Base-by-base conservation (phyloP, 1,140 invertebrate species). In the Drosophila rufa region DNA sequence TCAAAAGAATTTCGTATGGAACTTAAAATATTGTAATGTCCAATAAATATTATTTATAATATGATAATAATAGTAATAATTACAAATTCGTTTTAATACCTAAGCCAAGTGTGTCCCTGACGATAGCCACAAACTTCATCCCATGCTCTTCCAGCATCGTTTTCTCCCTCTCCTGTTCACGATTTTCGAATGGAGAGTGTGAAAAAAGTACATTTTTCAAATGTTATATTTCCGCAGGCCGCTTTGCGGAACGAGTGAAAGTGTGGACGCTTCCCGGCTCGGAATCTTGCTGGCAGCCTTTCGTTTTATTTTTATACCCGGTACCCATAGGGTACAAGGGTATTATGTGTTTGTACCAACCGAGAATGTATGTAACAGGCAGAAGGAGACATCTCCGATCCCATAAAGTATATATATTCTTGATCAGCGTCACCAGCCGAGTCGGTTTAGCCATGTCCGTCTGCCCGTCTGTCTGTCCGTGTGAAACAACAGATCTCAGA, bases 131-230 rank as follows among this genome's bases (percentile, higher is more conserved):
- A 30, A 36, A 22, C 40, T 33, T 48, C n/a, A 36, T 15, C 53
- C 14, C 38, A 38, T 22, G n/a, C 48, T 12, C 22, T n/a, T 56
- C 42, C 38, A 17, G 17, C 22, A 38, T 42, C 17, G 19, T 64
- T 51, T 55, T 46, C 25, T 3, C 36, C 48, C 46, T 33, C 11
- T 51, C n/a, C 33, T 36, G 8, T 33, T 30, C 53, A n/a, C 65
- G 40, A 17, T 74, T 57, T 75, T 50, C 43, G 12, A 36, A 62
- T 48, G 38, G 48, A 58, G 60, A 77, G 64, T 78, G 82, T 65
- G 61, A 79, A 75, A 91, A 92, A 92, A 92, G 85, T 92, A 84
- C 61, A 92, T 92, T 92, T 92, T 92, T 92, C 91, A 92, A 92
- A 92, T 92, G 80, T 71, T 84, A 79, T 66, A 60, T 70, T 90